Percentiles rank a stretch among this genome's conserved stretches.
These are phyloP conservation scores for Rhincodon typus DNA, from an alignment of 2,797 vertebrate species.

Conservation along the genomic window DNA sequence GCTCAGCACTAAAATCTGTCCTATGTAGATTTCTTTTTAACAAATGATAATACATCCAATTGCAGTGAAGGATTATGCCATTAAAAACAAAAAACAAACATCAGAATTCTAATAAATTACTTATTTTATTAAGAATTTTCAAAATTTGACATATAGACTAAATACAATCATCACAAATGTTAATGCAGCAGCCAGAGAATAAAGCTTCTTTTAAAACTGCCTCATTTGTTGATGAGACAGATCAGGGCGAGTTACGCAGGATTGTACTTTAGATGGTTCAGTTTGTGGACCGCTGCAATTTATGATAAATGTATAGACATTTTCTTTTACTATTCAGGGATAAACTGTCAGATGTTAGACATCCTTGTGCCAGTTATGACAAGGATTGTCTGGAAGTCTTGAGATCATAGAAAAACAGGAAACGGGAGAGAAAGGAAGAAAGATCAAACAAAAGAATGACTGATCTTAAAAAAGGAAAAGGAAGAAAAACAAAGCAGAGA, in stretches of 20 bases:
- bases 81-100: not conserved
- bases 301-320: not conserved
- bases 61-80: not conserved
- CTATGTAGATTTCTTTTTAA: not conserved
- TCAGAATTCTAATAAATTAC: not conserved
- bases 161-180: not conserved
- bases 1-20: not conserved
- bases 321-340: not conserved
- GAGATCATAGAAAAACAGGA: constrained; percentile 34
- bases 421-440: constrained; percentile 33
- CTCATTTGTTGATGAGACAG: not conserved
- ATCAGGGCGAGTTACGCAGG: not conserved
- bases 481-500: constrained; percentile 26
- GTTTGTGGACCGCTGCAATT: not conserved
- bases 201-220: not conserved
- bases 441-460: too few relatives aligned
- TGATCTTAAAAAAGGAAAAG: too few relatives aligned
- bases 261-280: not conserved
- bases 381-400: constrained; percentile 29
- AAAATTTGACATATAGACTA: too few relatives aligned
- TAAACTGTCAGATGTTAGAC: constrained; percentile 4
- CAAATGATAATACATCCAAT: not conserved
- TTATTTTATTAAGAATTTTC: not conserved
- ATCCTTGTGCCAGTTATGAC: constrained; percentile 9
- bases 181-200: not conserved